Conservation (phyloP, 2,113 vertebrate species). For the Plestiodon gilberti region DNA sequence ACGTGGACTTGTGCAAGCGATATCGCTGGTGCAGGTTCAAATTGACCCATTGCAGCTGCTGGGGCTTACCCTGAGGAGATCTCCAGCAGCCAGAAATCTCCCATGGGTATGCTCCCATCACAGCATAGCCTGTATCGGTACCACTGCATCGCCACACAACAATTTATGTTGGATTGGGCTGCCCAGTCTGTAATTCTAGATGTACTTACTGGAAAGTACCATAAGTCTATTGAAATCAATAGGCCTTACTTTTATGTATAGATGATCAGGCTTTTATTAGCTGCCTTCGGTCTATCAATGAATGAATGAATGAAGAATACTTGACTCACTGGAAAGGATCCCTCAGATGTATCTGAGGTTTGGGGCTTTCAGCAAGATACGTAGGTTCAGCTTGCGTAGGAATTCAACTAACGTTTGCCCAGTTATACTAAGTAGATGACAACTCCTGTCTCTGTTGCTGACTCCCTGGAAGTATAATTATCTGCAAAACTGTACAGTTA, state of each 20-base stretch:
- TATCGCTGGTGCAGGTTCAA: too few species aligned
- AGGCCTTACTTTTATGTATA: neutral
- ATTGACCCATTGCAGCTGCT: too few species aligned
- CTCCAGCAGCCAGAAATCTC: too few species aligned
- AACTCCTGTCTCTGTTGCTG: neutral
- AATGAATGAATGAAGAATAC: neutral
- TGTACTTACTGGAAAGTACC: neutral
- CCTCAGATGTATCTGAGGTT: neutral
- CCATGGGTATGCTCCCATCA: too few species aligned
- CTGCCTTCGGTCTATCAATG: too few species aligned
- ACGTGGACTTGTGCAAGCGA: too few species aligned
- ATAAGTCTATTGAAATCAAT: neutral
- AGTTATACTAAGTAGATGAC: neutral
- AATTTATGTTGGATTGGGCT: too few species aligned
- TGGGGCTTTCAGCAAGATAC: neutral
- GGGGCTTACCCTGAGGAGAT: too few species aligned
- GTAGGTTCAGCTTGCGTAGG: neutral
- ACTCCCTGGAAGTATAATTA: neutral
- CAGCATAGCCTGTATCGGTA: too few species aligned
- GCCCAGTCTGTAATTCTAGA: neutral
- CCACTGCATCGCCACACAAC: too few species aligned
- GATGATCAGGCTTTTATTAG: neutral
- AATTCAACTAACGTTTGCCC: neutral
- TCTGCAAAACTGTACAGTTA: neutral
- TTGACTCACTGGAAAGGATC: neutral